Percentiles rank a stretch among this genome's conserved stretches.
Conservation (phyloP, 2,888 invertebrate genomes). For the Pristionchus arcanus region DNA sequence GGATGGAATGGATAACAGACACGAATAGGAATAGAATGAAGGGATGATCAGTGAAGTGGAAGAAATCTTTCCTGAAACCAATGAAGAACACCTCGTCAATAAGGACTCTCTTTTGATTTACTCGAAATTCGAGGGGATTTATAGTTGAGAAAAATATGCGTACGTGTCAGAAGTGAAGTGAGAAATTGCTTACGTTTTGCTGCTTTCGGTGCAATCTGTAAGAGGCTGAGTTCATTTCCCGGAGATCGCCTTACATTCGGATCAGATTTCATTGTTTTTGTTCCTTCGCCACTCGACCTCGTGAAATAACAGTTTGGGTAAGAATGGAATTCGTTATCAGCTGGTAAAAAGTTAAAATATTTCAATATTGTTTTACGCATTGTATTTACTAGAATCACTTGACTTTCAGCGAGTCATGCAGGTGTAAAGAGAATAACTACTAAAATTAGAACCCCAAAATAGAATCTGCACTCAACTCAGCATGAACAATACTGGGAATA, state of each 20-base stretch:
- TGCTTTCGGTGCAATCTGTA: background rate
- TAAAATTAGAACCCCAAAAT: background rate
- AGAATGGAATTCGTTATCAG: background rate
- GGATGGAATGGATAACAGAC: conserved; percentile 1
- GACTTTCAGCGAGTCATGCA: background rate
- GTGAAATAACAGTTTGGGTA: background rate
- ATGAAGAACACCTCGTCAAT: background rate
- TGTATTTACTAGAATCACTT: background rate
- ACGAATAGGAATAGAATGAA: background rate
- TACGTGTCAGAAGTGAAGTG: background rate
- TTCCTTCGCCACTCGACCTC: background rate
- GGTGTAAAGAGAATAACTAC: background rate
- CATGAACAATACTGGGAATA: too few relatives aligned
- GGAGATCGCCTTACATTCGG: background rate
- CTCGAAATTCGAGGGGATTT: background rate
- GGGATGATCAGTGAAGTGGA: background rate
- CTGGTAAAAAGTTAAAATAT: background rate
- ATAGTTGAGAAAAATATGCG: background rate
- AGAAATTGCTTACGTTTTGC: background rate
- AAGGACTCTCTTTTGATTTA: background rate
- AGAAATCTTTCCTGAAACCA: background rate
- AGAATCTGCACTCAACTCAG: background rate
- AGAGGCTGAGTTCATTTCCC: background rate
- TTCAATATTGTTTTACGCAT: background rate
- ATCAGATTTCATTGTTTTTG: conserved; percentile 9